Evolutionary conservation across 2,888 invertebrate species (phyloP).

Genomic region (Spilarctia lutea): DNA sequence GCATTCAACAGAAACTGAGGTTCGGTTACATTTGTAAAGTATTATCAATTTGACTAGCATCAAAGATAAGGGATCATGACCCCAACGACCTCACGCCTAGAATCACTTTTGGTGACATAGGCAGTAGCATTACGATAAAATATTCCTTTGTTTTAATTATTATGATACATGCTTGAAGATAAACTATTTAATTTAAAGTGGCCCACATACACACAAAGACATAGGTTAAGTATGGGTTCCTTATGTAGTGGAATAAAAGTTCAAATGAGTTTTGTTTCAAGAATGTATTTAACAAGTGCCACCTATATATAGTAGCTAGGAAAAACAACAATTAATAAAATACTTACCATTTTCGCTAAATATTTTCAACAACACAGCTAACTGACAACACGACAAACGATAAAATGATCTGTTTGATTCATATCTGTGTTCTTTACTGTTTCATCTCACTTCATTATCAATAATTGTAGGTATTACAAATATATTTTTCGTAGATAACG

Average conservation of each 20-base stretch:
- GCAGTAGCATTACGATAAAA: no score
- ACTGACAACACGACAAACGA: constrained; percentile 22
- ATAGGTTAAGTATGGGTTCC: no score
- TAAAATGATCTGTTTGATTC: constrained; percentile 13
- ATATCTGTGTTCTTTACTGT: constrained; percentile 31
- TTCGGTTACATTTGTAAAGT: no score
- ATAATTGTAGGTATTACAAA: not conserved
- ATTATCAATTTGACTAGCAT: no score
- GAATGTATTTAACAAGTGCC: no score
- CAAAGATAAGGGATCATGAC: not conserved
- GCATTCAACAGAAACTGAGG: not conserved
- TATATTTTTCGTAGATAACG: not conserved
- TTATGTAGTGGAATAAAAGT: no score
- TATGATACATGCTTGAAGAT: no score
- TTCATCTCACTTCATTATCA: constrained; percentile 9
- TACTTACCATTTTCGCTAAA: constrained; percentile 48
- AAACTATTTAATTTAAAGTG: no score
- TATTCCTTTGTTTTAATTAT: no score
- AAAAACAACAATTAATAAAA: not conserved
- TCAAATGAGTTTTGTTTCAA: no score
- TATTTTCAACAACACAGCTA: constrained; percentile 15
- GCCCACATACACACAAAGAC: no score
- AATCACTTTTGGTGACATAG: no score
- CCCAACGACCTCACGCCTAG: not conserved
- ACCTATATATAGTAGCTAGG: not conserved